These are phyloP conservation scores for Urocynchramus pylzowi DNA, from an alignment of 2,113 vertebrate species.

Conservation along the genomic window DNA sequence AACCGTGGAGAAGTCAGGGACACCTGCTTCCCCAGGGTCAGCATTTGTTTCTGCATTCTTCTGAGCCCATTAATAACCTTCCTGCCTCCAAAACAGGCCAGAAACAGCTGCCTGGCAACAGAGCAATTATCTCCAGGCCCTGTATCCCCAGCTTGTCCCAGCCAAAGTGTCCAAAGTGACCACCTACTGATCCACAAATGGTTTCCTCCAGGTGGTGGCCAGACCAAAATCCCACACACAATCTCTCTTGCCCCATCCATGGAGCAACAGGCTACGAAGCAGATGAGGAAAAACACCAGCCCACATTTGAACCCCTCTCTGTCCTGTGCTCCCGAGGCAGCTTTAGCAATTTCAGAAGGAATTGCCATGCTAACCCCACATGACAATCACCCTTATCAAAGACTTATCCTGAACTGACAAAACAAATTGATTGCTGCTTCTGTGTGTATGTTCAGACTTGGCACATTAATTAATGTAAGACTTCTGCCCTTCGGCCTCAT, in stretches of 20 bases:
- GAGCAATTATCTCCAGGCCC: background rate
- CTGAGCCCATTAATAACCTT: background rate
- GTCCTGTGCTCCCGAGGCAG: background rate
- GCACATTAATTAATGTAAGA: background rate
- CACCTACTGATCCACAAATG: background rate
- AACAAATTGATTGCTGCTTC: background rate
- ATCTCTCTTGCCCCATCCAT: rapidly evolving
- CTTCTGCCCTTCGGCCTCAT: background rate
- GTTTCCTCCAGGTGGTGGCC: background rate
- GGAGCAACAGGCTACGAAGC: rapidly evolving
- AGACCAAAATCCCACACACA: background rate
- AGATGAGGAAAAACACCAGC: background rate
- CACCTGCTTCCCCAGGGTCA: background rate
- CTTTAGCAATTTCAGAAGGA: background rate
- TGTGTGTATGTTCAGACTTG: background rate
- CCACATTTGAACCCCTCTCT: background rate
- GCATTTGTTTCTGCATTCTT: background rate
- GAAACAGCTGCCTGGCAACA: background rate
- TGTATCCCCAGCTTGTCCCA: background rate
- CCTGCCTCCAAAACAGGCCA: background rate
- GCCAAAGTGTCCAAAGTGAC: background rate
- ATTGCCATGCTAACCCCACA: background rate
- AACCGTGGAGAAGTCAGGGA: background rate
- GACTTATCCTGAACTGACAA: background rate
- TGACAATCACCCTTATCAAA: background rate